phyloP scores from a whole-genome alignment of 2,797 vertebrate species.

The Poecilia velifera region DNA sequence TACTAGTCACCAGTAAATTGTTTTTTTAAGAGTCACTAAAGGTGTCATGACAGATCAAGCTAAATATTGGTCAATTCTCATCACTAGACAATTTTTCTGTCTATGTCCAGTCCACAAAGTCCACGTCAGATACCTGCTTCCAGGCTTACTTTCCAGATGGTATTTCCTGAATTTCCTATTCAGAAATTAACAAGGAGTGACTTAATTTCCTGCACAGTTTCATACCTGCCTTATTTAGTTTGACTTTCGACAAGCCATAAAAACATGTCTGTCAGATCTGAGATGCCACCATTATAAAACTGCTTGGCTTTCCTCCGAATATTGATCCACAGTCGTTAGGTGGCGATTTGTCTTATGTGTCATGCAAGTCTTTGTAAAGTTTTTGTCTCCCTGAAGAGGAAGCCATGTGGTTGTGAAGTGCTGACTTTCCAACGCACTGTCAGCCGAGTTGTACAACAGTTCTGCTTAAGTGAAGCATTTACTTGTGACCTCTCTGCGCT shows the following conservation, averaged over 20 bases:
- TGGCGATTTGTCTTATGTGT: constrained; percentile 59
- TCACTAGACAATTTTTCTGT: neutral
- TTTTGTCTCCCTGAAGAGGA: constrained; percentile 33
- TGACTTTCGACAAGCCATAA: constrained; percentile 9
- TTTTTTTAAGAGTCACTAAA: neutral
- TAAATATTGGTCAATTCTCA: neutral
- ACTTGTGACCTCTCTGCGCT: constrained; percentile 71
- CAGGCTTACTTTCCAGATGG: neutral
- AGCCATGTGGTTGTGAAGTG: constrained; percentile 67
- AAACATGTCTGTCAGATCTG: constrained; percentile 33
- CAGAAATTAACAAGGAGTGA: neutral
- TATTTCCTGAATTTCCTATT: neutral
- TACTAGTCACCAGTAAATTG: too few species aligned
- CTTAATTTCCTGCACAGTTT: neutral
- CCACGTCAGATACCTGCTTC: neutral
- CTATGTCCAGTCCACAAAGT: neutral
- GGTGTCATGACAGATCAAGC: neutral
- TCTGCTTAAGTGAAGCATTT: constrained; percentile 71
- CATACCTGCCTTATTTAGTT: neutral
- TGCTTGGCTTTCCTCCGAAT: constrained; percentile 6
- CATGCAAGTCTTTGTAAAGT: constrained; percentile 49
- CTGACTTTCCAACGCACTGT: constrained; percentile 67
- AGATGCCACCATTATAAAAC: constrained; percentile 26
- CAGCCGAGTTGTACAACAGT: constrained; percentile 64
- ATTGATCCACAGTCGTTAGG: constrained; percentile 55